Conservation (phyloP, 2,888 invertebrate genomes). For the Argyresthia albistria region DNA sequence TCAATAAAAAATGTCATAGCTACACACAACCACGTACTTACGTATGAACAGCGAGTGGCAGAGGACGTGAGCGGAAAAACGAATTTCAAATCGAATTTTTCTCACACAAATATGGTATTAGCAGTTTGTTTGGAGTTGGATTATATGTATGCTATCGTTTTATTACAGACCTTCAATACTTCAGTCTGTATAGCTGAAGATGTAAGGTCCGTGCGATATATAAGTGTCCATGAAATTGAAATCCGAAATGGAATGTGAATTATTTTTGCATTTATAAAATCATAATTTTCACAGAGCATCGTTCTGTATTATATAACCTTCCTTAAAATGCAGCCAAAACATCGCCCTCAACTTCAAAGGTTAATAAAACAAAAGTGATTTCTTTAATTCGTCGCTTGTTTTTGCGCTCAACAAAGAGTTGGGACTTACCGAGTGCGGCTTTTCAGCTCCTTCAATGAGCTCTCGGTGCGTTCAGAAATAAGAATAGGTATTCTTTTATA, state of each 20-base stretch:
- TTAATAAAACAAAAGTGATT: conserved; percentile 38
- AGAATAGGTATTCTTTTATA: conserved; percentile 48
- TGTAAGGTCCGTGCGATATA: no score
- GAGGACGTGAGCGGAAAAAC: conserved; percentile 39
- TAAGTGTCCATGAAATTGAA: no score
- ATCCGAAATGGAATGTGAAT: no score
- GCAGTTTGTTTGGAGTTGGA: not conserved
- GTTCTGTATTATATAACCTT: no score
- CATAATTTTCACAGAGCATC: no score
- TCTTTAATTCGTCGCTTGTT: conserved; percentile 29
- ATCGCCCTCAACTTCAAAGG: conserved; percentile 26
- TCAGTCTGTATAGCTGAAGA: no score
- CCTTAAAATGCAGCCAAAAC: conserved; percentile 11
- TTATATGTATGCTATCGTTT: not conserved
- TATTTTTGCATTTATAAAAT: no score
- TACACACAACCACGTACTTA: not conserved
- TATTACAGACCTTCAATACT: no score
- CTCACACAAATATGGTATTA: conserved; percentile 7
- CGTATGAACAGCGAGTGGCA: conserved; percentile 27
- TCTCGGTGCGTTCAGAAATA: conserved; percentile 36
- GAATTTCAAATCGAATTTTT: conserved; percentile 37
- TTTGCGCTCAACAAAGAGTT: conserved; percentile 32
- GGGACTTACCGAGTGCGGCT: conserved; percentile 25
- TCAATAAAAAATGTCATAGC: conserved; percentile 18
- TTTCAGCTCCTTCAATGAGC: conserved; percentile 33